These are phyloP conservation scores for Accipiter virgatus DNA, from an alignment of 2,113 vertebrate species.

Conservation along the genomic window DNA sequence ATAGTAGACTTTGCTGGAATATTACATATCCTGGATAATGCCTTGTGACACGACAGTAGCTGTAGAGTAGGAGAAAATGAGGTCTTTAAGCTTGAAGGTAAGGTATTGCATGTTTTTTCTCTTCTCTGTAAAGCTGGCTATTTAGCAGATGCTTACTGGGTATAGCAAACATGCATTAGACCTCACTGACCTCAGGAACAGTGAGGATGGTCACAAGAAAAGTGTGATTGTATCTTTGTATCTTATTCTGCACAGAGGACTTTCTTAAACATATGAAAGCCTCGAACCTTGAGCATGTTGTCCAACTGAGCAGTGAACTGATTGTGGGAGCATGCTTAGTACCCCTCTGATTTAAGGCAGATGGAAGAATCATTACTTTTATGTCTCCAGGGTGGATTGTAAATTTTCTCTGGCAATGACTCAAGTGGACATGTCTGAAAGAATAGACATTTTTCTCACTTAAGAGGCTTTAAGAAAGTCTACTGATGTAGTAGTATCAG, in stretches of 20 bases:
- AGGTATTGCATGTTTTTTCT: background rate
- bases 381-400: background rate
- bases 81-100: background rate
- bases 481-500: background rate
- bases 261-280: background rate
- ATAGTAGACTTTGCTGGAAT: background rate
- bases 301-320: background rate
- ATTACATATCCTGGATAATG: background rate
- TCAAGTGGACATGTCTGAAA: background rate
- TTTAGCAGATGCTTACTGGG: background rate
- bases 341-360: conserved; percentile 1
- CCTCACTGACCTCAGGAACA: background rate
- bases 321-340: background rate
- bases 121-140: background rate
- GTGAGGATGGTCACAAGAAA: background rate
- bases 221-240: background rate
- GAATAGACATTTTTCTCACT: background rate
- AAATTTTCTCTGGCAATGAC: background rate
- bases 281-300: background rate
- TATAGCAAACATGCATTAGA: background rate
- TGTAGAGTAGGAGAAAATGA: background rate
- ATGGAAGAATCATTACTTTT: background rate
- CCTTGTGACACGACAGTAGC: background rate
- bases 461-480: background rate
- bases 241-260: background rate